phyloP scores from a whole-genome alignment of 2,113 vertebrate genomes.

The Anguilla japonica region DNA sequence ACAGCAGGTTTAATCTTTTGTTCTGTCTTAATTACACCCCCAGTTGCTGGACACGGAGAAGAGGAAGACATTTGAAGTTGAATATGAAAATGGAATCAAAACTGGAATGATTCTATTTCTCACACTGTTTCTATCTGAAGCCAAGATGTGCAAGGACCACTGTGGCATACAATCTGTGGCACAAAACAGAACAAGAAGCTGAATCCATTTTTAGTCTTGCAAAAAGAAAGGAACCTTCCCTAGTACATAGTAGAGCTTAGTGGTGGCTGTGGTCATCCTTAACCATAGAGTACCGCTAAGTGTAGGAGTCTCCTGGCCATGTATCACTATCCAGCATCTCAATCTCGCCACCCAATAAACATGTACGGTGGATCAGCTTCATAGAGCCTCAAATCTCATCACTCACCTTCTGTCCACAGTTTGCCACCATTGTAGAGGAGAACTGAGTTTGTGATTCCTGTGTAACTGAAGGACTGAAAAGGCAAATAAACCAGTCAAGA shows the following conservation, averaged over 20 bases:
- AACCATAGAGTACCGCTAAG: too few species aligned
- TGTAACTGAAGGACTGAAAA: neutral
- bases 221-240: neutral
- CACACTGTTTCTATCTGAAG: neutral
- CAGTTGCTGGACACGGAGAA: neutral
- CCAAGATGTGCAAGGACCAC: neutral
- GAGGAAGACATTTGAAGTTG: constrained; percentile 1
- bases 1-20: constrained; percentile 5
- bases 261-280: too few species aligned
- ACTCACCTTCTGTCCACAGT: neutral
- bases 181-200: neutral
- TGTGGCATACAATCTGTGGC: neutral
- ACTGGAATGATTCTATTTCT: neutral
- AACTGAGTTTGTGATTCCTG: neutral
- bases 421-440: neutral
- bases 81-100: neutral
- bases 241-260: too few species aligned
- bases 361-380: neutral
- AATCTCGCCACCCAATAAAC: neutral
- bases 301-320: neutral
- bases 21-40: constrained; percentile 20
- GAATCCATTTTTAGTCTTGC: neutral
- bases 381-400: neutral
- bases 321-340: neutral
- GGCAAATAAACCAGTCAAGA: neutral